Conservation (phyloP, 2,888 invertebrate genomes). For the Hofmannophila pseudospretella region DNA sequence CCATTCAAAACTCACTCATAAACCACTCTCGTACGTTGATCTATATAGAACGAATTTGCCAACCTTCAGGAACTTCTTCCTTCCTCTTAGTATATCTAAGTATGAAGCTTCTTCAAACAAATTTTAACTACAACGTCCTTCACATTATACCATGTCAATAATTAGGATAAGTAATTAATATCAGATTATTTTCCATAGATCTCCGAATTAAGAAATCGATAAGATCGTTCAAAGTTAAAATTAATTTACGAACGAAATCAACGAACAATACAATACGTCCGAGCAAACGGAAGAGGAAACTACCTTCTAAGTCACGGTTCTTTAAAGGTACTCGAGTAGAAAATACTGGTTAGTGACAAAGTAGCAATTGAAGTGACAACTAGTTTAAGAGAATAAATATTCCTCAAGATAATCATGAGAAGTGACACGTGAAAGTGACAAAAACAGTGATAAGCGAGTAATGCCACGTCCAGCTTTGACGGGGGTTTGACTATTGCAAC, state of each 20-base stretch:
- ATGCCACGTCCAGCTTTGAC: conserved; percentile 35
- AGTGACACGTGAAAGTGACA: conserved; percentile 6
- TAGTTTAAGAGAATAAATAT: neutral
- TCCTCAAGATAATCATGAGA: neutral
- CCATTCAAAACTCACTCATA: too few relatives aligned
- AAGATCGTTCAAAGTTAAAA: conserved; percentile 7
- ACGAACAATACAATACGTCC: conserved; percentile 8
- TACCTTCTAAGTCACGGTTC: conserved; percentile 2
- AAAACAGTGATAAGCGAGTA: conserved; percentile 20
- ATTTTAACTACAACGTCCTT: neutral
- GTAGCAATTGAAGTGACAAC: neutral
- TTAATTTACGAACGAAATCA: conserved; percentile 9
- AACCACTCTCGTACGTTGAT: too few relatives aligned
- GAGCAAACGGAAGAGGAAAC: conserved; percentile 16
- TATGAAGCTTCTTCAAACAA: too few relatives aligned
- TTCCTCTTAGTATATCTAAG: too few relatives aligned
- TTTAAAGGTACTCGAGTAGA: neutral
- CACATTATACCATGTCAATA: neutral
- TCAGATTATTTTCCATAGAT: too few relatives aligned
- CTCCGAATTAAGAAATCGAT: neutral
- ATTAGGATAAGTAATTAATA: too few relatives aligned
- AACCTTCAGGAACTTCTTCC: too few relatives aligned
- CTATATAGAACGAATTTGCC: too few relatives aligned
- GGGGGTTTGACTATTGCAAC: conserved; percentile 26
- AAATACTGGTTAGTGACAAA: neutral